Evolutionary conservation across 2,113 vertebrate species (phyloP), one percentile per base, ranked within the genome.

Genomic region (Desmodus rotundus): DNA sequence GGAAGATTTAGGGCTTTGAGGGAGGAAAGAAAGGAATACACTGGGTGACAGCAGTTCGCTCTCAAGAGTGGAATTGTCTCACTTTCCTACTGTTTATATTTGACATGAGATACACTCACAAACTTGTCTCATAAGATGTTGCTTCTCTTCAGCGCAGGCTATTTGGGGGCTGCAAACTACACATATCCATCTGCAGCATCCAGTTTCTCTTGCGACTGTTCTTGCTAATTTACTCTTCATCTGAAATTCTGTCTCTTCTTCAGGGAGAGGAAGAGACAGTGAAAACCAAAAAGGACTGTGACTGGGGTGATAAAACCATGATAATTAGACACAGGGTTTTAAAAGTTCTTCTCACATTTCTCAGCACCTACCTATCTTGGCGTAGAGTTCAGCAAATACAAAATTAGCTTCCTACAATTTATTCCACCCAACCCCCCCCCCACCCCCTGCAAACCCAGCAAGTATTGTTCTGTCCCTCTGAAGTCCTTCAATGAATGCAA

Each of bases 1-100:
- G 36, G 72, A 1, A 33, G 95, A 97, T 96, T 97, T 96, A 97
- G 94, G 31, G 41, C 56, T 83, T 26, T 17, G 83, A 87, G 58
- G 31, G 61, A 85, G 5, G 12, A 77, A 67, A 95, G 95, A 74
- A 96, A 95, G 78, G 50, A 83, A 61, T 93, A 90, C 54, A 80
- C 31, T 94, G 70, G 11, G 17, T 96, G 84, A 95, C n/a, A 96
- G 92, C 72, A 95, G 63, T 77, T 92, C 50, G 10, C 50, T 95
- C 68, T 91, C 61, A 4, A 70, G 76, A 87, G 26, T 73, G 26
- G 47, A 86, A 80, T 91, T 88, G 72, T 82, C 92, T 95, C 52
- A 58, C 85, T 96, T 95, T 83, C 76, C 74, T 56, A 22, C 87
- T 92, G 16, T 93, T 96, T 72, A 33, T 43, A 65, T 96, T 94